Evolutionary conservation across 64 coral and sea anemone species (phyloP).

Genomic region (Pocillopora verrucosa): DNA sequence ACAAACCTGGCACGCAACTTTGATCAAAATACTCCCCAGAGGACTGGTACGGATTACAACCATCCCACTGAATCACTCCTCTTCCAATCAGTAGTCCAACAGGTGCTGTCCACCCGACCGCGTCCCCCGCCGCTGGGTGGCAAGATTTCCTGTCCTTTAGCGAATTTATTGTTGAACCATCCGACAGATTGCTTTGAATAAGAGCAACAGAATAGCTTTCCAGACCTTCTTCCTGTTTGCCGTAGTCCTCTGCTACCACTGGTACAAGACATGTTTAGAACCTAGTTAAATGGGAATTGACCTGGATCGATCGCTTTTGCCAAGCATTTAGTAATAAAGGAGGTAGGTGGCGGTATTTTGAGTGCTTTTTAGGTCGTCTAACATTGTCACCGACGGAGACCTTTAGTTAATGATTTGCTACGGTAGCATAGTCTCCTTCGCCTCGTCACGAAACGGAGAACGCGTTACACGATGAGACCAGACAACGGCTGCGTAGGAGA

Average conservation of each 20-base stretch:
- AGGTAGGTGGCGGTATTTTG: too few species aligned
- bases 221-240: conserved; percentile 8
- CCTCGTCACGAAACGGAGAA: too few species aligned
- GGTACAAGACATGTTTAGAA: conserved; percentile 34
- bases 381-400: too few species aligned
- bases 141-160: conserved; percentile 30
- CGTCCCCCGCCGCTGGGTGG: conserved; percentile 55
- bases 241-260: conserved; percentile 53
- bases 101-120: conserved; percentile 34
- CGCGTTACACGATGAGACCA: too few species aligned
- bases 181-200: conserved; percentile 4
- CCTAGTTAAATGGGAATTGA: neutral
- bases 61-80: neutral
- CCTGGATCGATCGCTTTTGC: too few species aligned
- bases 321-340: too few species aligned
- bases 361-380: too few species aligned
- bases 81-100: conserved; percentile 27
- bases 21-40: conserved; percentile 41
- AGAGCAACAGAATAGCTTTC: conserved; percentile 41
- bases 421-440: too few species aligned
- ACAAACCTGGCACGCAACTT: conserved; percentile 68
- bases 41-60: conserved; percentile 33
- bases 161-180: conserved; percentile 9
- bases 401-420: too few species aligned
- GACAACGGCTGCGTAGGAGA: too few species aligned